Conservation (phyloP, 2,888 invertebrate genomes). For the Drosophila parthenogenetica region DNA sequence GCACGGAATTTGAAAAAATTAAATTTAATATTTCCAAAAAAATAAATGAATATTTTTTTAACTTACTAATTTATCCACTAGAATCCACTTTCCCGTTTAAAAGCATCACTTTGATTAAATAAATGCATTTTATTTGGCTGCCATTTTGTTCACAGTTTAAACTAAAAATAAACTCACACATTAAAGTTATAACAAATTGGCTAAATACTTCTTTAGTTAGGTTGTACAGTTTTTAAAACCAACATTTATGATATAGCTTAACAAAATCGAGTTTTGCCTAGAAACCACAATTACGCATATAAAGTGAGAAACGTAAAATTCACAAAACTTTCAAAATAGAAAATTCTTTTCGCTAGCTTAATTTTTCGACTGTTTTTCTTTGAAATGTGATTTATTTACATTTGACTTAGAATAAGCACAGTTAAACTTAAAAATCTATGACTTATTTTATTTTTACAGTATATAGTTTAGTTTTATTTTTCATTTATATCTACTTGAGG, state of each 20-base stretch:
- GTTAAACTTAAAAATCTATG: constrained; percentile 33
- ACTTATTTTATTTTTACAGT: constrained; percentile 52
- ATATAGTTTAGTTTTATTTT: constrained; percentile 37
- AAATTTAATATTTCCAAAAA: too few relatives aligned
- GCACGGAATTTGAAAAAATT: too few relatives aligned
- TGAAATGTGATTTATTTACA: constrained; percentile 64
- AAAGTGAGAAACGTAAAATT: constrained; percentile 26
- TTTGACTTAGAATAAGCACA: constrained; percentile 55
- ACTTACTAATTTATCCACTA: neutral
- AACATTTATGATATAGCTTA: constrained; percentile 46
- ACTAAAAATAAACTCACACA: constrained; percentile 55
- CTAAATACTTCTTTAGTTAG: constrained; percentile 45
- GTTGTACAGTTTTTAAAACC: constrained; percentile 63
- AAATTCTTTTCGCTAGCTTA: constrained; percentile 31
- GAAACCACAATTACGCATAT: constrained; percentile 55
- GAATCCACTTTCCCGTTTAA: too few relatives aligned
- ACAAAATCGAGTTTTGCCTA: constrained; percentile 38
- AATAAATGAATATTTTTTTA: too few relatives aligned
- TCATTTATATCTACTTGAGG: constrained; percentile 13
- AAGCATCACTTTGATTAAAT: constrained; percentile 11
- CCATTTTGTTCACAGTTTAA: constrained; percentile 56
- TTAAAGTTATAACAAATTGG: constrained; percentile 44
- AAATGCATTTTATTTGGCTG: constrained; percentile 63
- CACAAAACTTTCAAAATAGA: neutral
- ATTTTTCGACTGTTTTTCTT: constrained; percentile 20